Conservation (phyloP, 2,888 invertebrate species). For the Calliopum simillimum region DNA sequence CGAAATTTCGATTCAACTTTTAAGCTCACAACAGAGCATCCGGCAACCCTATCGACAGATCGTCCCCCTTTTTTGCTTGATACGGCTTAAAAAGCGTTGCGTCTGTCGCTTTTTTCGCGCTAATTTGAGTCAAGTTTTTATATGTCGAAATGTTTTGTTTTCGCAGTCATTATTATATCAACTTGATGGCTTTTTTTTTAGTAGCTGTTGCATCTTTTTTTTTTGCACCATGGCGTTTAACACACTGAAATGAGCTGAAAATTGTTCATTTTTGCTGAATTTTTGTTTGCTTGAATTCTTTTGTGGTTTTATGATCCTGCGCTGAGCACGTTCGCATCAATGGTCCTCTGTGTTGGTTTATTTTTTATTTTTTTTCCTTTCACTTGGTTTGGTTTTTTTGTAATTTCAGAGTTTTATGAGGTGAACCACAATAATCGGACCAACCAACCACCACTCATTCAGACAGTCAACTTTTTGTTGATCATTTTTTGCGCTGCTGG, state of each 20-base stretch:
- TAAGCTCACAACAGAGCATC: neutral
- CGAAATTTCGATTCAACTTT: too few species aligned
- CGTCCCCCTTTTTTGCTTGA: neutral
- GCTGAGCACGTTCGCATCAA: conserved; percentile 12
- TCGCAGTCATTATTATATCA: conserved; percentile 17
- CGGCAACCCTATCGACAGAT: neutral
- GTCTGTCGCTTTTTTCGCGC: conserved; percentile 12
- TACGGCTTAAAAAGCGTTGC: neutral
- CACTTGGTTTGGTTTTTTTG: neutral
- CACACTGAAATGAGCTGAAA: conserved; percentile 10
- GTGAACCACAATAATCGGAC: too few species aligned
- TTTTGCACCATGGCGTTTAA: conserved; percentile 17
- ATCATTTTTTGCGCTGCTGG: neutral
- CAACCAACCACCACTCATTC: too few species aligned
- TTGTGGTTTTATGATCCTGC: conserved; percentile 12
- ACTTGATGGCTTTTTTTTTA: neutral
- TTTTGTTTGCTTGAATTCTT: neutral
- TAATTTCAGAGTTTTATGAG: neutral
- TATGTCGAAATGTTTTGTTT: neutral
- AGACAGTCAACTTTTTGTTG: neutral
- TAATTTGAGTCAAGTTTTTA: conserved; percentile 6
- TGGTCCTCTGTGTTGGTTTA: too few species aligned
- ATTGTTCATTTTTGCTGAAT: neutral
- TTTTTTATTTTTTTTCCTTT: neutral
- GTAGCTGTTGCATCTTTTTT: neutral